Base-by-base conservation (phyloP, 2,888 invertebrate species). In the Muscina levida region DNA sequence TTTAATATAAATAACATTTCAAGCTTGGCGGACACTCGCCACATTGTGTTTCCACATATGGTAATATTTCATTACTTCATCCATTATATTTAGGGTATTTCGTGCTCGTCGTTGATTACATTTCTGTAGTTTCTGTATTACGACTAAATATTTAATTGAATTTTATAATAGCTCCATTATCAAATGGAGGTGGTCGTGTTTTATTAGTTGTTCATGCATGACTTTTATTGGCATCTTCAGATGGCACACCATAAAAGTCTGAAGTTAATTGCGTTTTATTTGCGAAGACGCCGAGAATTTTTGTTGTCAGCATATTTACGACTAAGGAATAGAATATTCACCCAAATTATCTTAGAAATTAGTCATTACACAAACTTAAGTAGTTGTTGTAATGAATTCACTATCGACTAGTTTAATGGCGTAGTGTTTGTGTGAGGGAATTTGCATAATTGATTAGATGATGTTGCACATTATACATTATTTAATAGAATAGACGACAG, bases 121-220 rank as follows among this genome's bases (percentile, higher is more conserved):
- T 11, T 51, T 5, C 48, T 11, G 17, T 15, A n/a, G 19, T 22
- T 13, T 22, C 2, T 48, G n/a, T n/a, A 4, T 62, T 10, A 22
- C 2, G 19, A 22, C 39, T 62, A 39, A 39, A 42, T 62, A 22
- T 17, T 42, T 22, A 17, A 62, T 42, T 13, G 19, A 42, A 19
- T 39, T 42, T 62, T 62, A 39, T 22, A 62, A 62, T 62, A 13
- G 62, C 62, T 62, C 39, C 42, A 62, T 62, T 62, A 22, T 42
- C 19, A 62, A 15, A 10, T 13, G 22, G 42, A 42, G 39, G 62
- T 17, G 62, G 62, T 62, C 62, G 11, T 39, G 37, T 39, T 62
- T 62, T 62, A 62, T 62, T 62, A 42, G 39, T 22, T 62, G 62
- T 62, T 42, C 62, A 39, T 62, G 22, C 62, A 62, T 62, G 62